A percentile compares a stretch with the other conserved stretches of the same genome.
phyloP scores from a whole-genome alignment of 1,140 invertebrate species.

The Drosophila rufa region DNA sequence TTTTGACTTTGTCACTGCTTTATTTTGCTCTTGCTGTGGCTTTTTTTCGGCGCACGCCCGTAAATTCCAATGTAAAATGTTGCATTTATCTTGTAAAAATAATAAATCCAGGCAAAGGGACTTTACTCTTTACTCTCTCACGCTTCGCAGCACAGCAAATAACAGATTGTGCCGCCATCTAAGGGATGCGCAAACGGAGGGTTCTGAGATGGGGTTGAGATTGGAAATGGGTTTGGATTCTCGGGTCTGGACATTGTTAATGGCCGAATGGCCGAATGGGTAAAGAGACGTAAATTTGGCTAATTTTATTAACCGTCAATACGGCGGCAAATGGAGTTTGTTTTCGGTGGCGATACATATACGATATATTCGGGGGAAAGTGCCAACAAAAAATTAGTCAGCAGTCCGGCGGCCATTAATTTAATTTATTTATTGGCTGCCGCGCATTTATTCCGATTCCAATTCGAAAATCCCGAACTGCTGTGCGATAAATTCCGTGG shows the following conservation, averaged over 20 bases:
- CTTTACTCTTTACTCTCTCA: constrained; percentile 76
- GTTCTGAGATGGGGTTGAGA: constrained; percentile 27
- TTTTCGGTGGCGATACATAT: neutral
- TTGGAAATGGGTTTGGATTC: neutral
- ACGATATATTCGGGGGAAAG: neutral
- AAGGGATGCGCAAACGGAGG: constrained; percentile 30
- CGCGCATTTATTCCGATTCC: constrained; percentile 64
- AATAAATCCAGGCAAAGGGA: constrained; percentile 76
- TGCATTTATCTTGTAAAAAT: constrained; percentile 84
- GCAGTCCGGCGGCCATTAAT: constrained; percentile 64
- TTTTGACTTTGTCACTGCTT: constrained; percentile 63
- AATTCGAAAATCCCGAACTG: constrained; percentile 74
- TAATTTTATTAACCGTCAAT: constrained; percentile 76
- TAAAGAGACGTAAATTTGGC: constrained; percentile 70
- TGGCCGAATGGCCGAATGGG: constrained; percentile 57
- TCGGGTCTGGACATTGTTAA: constrained; percentile 55
- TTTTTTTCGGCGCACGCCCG: constrained; percentile 65
- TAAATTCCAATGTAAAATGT: constrained; percentile 83
- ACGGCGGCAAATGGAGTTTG: constrained; percentile 14
- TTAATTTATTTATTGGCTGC: constrained; percentile 84
- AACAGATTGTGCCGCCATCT: constrained; percentile 26
- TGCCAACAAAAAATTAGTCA: constrained; percentile 45
- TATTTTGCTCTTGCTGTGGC: constrained; percentile 42
- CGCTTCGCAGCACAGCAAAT: constrained; percentile 64
- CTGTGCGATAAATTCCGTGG: constrained; percentile 77